Evolutionary conservation across 2,888 invertebrate genomes (phyloP).

Genomic region (Drosophila antonietae): DNA sequence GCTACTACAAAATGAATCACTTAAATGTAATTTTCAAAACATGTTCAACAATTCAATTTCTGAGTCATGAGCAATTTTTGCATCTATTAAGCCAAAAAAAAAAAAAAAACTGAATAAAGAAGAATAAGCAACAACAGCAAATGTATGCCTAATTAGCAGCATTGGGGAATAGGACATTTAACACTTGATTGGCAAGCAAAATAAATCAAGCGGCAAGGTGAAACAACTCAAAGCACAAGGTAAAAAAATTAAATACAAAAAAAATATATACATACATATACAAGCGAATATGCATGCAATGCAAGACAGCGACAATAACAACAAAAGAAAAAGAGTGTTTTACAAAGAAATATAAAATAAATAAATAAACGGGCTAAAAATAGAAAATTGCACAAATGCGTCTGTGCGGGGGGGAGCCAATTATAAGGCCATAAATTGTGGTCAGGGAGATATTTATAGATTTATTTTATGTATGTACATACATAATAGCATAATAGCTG

Average conservation of each 20-base stretch:
- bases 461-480: neutral
- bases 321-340: conserved; percentile 6
- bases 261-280: neutral
- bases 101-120: neutral
- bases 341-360: conserved; percentile 11
- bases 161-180: conserved; percentile 28
- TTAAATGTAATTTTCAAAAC: neutral
- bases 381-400: conserved; percentile 48
- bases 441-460: conserved; percentile 21
- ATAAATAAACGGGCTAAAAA: conserved; percentile 36
- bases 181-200: conserved; percentile 52
- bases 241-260: conserved; percentile 20
- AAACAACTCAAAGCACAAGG: conserved; percentile 36
- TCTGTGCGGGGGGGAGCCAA: conserved; percentile 12
- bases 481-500: conserved; percentile 2
- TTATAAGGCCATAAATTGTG: conserved; percentile 54
- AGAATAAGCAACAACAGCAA: neutral
- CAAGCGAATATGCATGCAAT: conserved; percentile 15
- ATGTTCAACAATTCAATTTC: neutral
- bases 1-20: neutral
- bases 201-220: conserved; percentile 53
- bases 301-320: conserved; percentile 7
- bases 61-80: conserved; percentile 5
- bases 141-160: conserved; percentile 36
- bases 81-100: neutral